Percentiles rank a stretch among this genome's conserved stretches.
These are phyloP conservation scores for Achlya flavicornis DNA, from an alignment of 2,888 invertebrate species.

Conservation along the genomic window DNA sequence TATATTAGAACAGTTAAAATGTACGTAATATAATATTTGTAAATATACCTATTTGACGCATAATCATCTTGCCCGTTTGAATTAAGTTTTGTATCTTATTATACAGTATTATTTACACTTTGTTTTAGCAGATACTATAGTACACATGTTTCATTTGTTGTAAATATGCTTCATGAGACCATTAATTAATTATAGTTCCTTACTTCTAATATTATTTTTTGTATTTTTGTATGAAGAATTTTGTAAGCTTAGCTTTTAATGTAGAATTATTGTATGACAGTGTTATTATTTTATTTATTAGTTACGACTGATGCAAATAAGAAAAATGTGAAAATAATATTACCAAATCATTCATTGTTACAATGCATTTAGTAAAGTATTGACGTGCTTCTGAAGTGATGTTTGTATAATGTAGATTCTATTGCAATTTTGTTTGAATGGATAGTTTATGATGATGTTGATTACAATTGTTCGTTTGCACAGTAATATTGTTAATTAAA, in stretches of 20 bases:
- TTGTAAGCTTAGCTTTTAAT: neutral
- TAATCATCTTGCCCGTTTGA: slow-evolving; percentile 56
- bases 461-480: slow-evolving; percentile 74
- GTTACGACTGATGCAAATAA: slow-evolving; percentile 9
- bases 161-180: slow-evolving; percentile 1
- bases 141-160: neutral
- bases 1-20: neutral
- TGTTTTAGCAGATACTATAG: slow-evolving; percentile 27
- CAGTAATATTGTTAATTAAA: slow-evolving; percentile 75
- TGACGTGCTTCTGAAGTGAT: slow-evolving; percentile 48
- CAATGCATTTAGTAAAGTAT: slow-evolving; percentile 52
- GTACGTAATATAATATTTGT: slow-evolving; percentile 34
- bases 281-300: neutral
- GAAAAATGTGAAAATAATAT: slow-evolving; percentile 23
- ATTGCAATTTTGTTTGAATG: slow-evolving; percentile 77
- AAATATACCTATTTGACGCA: slow-evolving; percentile 46
- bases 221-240: slow-evolving; percentile 13
- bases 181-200: slow-evolving; percentile 10
- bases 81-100: slow-evolving; percentile 45
- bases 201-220: slow-evolving; percentile 16
- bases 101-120: slow-evolving; percentile 64
- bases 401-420: slow-evolving; percentile 56
- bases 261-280: slow-evolving; percentile 2
- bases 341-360: slow-evolving; percentile 70
- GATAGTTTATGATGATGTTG: slow-evolving; percentile 80